A percentile compares a stretch with the other conserved stretches of the same genome.
These are phyloP conservation scores for Conger conger DNA, from an alignment of 2,113 vertebrate genomes.

Conservation along the genomic window DNA sequence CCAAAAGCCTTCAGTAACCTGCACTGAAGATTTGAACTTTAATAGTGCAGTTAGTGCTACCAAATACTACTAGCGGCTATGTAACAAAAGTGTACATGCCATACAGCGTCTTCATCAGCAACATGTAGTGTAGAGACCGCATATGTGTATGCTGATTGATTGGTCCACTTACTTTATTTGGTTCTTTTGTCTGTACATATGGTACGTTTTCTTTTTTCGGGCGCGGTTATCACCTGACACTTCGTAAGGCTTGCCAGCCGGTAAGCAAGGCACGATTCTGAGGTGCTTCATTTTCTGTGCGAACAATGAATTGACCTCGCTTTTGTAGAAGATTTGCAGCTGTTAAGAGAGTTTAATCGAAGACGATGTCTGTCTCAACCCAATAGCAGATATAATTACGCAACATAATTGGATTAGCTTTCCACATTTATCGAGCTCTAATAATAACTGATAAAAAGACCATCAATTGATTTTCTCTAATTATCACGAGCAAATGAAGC, in stretches of 20 bases:
- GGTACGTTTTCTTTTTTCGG: background rate
- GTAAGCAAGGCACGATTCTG: background rate
- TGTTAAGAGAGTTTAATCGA: background rate
- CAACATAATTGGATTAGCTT: conserved; percentile 4
- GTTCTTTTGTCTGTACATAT: background rate
- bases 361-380: background rate
- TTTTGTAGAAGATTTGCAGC: background rate
- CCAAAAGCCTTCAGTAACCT: background rate
- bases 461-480: background rate
- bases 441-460: conserved; percentile 5
- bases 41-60: background rate
- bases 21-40: background rate
- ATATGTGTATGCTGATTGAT: background rate
- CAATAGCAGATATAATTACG: conserved; percentile 10
- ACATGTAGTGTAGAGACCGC: background rate
- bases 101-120: too few relatives aligned
- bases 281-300: background rate
- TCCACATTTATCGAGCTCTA: background rate
- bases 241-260: background rate
- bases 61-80: background rate
- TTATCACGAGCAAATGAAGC: background rate
- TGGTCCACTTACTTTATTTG: background rate
- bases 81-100: too few relatives aligned
- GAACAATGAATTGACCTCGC: background rate
- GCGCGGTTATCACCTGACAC: background rate